phyloP scores from a whole-genome alignment of 2,797 vertebrate species.

The Nothura maculosa region DNA sequence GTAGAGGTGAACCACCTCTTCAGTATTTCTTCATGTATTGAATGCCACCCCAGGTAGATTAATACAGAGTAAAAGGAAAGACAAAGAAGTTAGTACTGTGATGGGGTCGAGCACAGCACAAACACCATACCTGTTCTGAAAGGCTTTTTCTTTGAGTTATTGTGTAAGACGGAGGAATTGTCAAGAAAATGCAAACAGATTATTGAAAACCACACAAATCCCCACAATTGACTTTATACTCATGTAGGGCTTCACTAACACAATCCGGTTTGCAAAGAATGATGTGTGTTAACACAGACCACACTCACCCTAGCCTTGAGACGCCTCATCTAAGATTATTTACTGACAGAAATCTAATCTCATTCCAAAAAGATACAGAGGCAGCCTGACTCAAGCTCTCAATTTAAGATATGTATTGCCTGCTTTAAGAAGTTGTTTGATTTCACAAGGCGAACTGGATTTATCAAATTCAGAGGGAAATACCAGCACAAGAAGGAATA shows the following conservation, averaged over 20 bases:
- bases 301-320: not conserved
- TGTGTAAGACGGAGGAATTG: not conserved
- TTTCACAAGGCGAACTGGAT: not conserved
- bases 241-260: not conserved
- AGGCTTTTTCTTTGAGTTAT: not conserved
- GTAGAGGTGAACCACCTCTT: not conserved
- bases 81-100: not conserved
- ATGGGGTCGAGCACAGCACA: not conserved
- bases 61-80: not conserved
- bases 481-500: not conserved
- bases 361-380: not conserved
- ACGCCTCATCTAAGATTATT: not conserved
- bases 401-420: not conserved
- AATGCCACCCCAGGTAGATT: not conserved
- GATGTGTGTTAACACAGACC: rapidly evolving
- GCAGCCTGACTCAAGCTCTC: not conserved
- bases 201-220: not conserved
- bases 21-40: not conserved
- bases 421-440: not conserved
- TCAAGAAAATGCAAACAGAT: not conserved
- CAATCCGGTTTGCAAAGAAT: not conserved
- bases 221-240: not conserved
- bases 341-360: not conserved
- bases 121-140: rapidly evolving
- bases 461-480: not conserved